Conservation (phyloP, 2,113 vertebrate species). For the Tinamus guttatus region DNA sequence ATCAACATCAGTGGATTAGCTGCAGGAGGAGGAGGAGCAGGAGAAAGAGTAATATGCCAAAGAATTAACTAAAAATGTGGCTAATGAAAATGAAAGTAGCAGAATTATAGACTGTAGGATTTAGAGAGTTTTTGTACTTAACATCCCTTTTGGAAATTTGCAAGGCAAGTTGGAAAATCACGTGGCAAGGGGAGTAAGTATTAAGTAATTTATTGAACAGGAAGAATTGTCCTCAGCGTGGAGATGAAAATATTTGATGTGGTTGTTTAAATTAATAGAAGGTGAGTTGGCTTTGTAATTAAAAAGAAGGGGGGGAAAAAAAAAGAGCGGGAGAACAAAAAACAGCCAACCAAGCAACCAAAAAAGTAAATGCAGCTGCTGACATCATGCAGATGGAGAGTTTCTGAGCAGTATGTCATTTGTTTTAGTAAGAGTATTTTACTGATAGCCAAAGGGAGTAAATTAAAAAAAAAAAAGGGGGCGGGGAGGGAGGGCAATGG, state of each 20-base stretch:
- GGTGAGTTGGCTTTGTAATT: background rate
- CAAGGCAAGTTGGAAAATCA: background rate
- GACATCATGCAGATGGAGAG: background rate
- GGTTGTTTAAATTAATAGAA: background rate
- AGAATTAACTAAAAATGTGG: background rate
- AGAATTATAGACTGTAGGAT: background rate
- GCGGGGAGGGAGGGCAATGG: background rate
- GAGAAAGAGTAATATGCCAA: background rate
- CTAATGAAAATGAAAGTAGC: background rate
- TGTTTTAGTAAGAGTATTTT: background rate
- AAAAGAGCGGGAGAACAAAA: too few species aligned
- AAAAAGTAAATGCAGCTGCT: background rate
- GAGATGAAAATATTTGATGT: background rate
- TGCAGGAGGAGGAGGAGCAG: constrained; percentile 18
- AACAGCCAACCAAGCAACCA: too few species aligned
- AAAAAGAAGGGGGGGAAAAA: background rate
- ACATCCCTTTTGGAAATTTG: background rate
- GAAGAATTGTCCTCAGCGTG: background rate
- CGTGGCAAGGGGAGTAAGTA: background rate
- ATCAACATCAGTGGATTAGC: constrained; percentile 37
- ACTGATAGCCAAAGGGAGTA: background rate
- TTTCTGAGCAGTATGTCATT: background rate
- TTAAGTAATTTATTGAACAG: background rate
- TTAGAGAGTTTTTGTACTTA: background rate
- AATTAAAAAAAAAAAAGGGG: background rate